Evolutionary conservation across 1,140 invertebrate genomes (phyloP).

Genomic region (Drosophila sproati): DNA sequence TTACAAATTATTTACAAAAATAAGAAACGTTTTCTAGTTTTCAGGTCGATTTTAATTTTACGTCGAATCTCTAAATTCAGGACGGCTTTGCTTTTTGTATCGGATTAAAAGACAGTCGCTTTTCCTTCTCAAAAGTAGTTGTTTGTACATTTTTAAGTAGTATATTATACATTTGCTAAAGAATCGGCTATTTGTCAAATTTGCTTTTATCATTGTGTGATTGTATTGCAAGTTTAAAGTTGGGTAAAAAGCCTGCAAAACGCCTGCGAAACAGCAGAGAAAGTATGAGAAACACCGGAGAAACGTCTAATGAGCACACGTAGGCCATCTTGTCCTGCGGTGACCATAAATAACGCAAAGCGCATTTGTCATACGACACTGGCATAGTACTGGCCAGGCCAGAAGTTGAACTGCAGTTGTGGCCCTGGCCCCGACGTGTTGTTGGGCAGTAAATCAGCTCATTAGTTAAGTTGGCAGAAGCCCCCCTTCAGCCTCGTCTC

Average conservation of each 20-base stretch:
- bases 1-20: too few species aligned
- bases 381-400: conserved; percentile 2
- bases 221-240: too few species aligned
- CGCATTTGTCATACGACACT: conserved; percentile 77
- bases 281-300: conserved; percentile 24
- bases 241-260: conserved; percentile 22
- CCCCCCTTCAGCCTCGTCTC: not conserved
- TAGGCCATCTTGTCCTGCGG: conserved; percentile 76
- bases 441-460: conserved; percentile 81
- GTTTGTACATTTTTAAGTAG: too few species aligned
- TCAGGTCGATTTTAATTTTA: too few species aligned
- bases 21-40: too few species aligned
- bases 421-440: conserved; percentile 59
- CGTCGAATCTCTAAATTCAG: too few species aligned
- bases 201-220: too few species aligned
- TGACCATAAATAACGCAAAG: conserved; percentile 76
- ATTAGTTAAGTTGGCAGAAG: conserved; percentile 77
- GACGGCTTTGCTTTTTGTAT: too few species aligned
- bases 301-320: conserved; percentile 71
- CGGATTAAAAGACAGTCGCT: too few species aligned
- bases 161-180: too few species aligned
- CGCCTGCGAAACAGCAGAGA: conserved; percentile 5
- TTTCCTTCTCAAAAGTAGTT: too few species aligned
- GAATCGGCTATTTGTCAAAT: too few species aligned
- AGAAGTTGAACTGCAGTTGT: conserved; percentile 56